phyloP scores from a whole-genome alignment of 92 coral and sea anemone genomes.

The Isaurus tuberculatus region DNA sequence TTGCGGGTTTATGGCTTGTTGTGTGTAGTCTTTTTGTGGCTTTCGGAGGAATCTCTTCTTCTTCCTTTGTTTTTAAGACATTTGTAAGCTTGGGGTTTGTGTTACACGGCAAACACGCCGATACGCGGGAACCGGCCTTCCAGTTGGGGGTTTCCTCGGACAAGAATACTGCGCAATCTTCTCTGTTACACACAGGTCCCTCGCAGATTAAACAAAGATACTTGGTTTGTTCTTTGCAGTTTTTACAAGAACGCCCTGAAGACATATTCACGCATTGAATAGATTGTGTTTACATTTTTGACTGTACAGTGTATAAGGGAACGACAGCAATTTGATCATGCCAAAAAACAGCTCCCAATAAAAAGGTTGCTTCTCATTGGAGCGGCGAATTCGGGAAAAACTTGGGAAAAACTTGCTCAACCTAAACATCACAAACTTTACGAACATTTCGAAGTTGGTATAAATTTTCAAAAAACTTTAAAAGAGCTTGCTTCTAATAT shows the following conservation, averaged over 20 bases:
- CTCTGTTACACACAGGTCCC: constrained; percentile 48
- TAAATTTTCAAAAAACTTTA: too few relatives aligned
- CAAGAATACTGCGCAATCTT: constrained; percentile 45
- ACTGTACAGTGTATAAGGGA: constrained; percentile 8
- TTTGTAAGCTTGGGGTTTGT: constrained; percentile 36
- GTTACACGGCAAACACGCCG: constrained; percentile 40
- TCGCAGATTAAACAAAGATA: constrained; percentile 59
- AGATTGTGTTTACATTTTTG: constrained; percentile 6
- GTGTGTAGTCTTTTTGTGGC: neutral
- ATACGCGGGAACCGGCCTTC: constrained; percentile 51
- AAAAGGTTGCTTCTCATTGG: constrained; percentile 31
- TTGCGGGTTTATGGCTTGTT: constrained; percentile 41
- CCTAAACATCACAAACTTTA: too few relatives aligned
- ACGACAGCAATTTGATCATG: constrained; percentile 43
- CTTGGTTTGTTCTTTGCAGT: constrained; percentile 55
- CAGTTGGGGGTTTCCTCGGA: constrained; percentile 58
- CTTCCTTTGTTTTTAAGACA: constrained; percentile 31
- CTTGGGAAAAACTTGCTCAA: too few relatives aligned
- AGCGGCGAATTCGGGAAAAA: neutral
- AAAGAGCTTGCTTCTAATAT: too few relatives aligned
- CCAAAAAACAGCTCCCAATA: constrained; percentile 64
- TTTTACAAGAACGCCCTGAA: constrained; percentile 51
- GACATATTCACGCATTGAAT: constrained; percentile 37
- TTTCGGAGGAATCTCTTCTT: constrained; percentile 34
- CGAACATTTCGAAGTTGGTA: too few relatives aligned